Evolutionary conservation across 2,888 invertebrate species (phyloP), one percentile per base, ranked within the genome.

Genomic region (Polydrusus cervinus): DNA sequence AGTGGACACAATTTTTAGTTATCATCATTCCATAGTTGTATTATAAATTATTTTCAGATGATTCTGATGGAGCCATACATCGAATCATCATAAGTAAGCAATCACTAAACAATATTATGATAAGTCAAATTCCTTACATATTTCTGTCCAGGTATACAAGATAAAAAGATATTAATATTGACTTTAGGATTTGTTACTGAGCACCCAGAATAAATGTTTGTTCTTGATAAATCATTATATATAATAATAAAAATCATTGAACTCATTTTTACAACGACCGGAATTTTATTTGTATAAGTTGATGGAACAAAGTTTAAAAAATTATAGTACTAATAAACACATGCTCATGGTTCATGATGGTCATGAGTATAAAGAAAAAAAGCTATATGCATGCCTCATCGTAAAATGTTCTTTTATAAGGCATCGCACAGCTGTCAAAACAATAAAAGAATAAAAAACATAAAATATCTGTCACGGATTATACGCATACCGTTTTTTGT

Each of bases 341-440:
- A 61, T 14, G 14, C 47, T 10, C n/a, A 34, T 3, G 13, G 34
- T 47, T 49, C 49, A 14, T 49, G 25, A 30, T 20, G 3, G 53
- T 8, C 25, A 25, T 5, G 25, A 49, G 47, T 10, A 65, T n/a
- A 20, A 66, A 51, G 11, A 38, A 34, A 65, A 51, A 66, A 66
- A 47, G 16, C 8, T 20, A 13, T 16, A 65, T 65, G 49, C 30
- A 13, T n/a, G 30, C 34, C 10, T n/a, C 30, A 49, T 16, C 65
- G 16, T 34, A 30, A 16, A 53, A 30, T 53, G 51, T 62, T 47
- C 64, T 62, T 47, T 72, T 72, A 57, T 47, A 66, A 74, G 64
- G 62, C 70, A 66, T 69, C 73, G 70, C 61, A 61, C 76, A 76
- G 73, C 76, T 76, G 76, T 76, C 76, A 76, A 76, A 76, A 76